Percentiles rank a stretch among this genome's conserved stretches.
Evolutionary conservation across 92 coral and sea anemone species (phyloP).

Genomic region (Ricordea florida): DNA sequence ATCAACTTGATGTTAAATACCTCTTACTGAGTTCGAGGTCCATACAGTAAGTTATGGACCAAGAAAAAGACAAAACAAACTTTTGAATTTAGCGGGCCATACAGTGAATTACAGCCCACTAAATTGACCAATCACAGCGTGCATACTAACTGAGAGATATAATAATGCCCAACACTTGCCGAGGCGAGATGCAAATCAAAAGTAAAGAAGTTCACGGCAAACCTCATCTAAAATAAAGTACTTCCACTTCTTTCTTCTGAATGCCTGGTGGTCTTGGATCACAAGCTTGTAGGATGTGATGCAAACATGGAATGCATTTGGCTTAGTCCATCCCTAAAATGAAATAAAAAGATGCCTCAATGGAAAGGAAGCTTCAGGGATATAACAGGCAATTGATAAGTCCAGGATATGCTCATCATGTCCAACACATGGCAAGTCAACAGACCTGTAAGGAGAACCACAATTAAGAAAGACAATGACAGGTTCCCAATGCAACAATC

Average conservation of each 20-base stretch:
- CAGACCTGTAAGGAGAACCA: not conserved
- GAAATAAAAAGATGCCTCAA: not conserved
- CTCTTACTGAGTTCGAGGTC: too few species aligned
- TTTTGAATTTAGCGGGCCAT: too few species aligned
- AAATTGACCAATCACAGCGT: too few species aligned
- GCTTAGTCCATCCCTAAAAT: slow-evolving; percentile 98
- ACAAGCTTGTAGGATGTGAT: slow-evolving; percentile 97
- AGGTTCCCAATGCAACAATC: too few species aligned
- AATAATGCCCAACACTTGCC: not conserved
- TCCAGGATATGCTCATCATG: not conserved
- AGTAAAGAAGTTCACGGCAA: not conserved
- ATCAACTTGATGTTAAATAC: not conserved
- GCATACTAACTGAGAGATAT: too few species aligned
- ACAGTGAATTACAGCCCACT: too few species aligned
- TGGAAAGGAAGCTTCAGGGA: too few species aligned
- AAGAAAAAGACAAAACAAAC: not conserved
- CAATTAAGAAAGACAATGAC: too few species aligned
- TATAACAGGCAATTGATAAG: not conserved
- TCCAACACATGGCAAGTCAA: not conserved
- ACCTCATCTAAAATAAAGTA: slow-evolving; percentile 96
- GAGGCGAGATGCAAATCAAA: not conserved
- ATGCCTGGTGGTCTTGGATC: slow-evolving; percentile 97
- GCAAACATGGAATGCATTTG: slow-evolving; percentile 98
- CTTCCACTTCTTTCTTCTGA: slow-evolving; percentile 98
- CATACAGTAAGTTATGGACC: not conserved